Conservation (phyloP, 2,113 vertebrate genomes). For the Prionailurus viverrinus region DNA sequence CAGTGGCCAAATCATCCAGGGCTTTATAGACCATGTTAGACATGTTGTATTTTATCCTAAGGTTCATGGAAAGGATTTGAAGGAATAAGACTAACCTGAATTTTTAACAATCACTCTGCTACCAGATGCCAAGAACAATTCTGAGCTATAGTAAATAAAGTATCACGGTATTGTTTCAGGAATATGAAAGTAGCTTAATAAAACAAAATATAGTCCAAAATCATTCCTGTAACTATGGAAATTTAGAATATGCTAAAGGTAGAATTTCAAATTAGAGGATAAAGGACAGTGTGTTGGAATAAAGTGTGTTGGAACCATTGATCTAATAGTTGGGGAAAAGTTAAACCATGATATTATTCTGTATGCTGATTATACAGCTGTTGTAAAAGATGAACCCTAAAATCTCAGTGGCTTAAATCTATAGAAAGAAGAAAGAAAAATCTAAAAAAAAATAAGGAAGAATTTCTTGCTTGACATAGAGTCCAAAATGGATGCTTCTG, state of each 20-base stretch:
- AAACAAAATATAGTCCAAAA: neutral
- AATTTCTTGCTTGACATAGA: neutral
- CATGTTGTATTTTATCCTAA: neutral
- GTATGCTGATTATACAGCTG: neutral
- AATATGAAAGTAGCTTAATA: neutral
- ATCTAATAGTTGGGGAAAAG: neutral
- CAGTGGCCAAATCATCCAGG: neutral
- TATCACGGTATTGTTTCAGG: neutral
- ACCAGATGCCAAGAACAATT: neutral
- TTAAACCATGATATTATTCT: neutral
- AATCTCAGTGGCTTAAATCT: neutral
- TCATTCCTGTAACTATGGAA: neutral
- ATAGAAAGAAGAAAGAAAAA: neutral
- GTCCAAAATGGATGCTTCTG: neutral
- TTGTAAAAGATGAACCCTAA: neutral
- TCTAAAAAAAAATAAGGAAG: neutral
- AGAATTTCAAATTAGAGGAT: neutral
- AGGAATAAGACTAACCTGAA: neutral
- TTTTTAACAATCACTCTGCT: slow-evolving; percentile 6
- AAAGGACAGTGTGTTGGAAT: neutral
- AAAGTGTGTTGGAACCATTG: neutral
- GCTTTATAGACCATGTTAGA: neutral
- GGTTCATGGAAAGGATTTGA: neutral
- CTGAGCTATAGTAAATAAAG: neutral
- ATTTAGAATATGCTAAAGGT: neutral